A percentile compares a stretch with the other conserved stretches of the same genome.
Evolutionary conservation across 2,888 invertebrate genomes (phyloP).

Genomic region (Thumatha senex): DNA sequence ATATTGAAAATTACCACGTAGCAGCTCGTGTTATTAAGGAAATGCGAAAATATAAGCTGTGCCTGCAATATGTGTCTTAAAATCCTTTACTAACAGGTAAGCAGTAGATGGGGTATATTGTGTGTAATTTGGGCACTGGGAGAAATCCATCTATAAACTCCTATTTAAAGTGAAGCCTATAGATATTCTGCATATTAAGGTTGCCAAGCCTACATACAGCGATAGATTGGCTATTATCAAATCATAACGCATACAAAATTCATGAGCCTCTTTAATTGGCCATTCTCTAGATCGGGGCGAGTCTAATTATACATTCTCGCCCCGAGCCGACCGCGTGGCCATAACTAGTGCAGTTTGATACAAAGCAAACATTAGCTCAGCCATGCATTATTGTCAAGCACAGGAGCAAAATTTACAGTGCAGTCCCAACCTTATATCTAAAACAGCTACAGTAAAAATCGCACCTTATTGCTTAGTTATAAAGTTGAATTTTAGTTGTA

Average conservation of each 20-base stretch:
- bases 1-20: too few species aligned
- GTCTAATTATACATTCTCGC: conserved; percentile 79
- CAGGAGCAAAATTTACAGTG: conserved; percentile 47
- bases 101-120: too few species aligned
- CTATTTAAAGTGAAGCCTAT: too few species aligned
- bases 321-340: conserved; percentile 70
- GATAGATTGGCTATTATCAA: conserved; percentile 22
- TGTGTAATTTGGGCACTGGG: too few species aligned
- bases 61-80: too few species aligned
- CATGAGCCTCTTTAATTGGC: conserved; percentile 78
- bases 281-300: conserved; percentile 57
- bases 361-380: conserved; percentile 81
- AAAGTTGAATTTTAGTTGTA: conserved; percentile 18
- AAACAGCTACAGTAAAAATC: conserved; percentile 19
- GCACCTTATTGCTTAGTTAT: neutral
- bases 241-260: conserved; percentile 68
- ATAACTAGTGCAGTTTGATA: conserved; percentile 75
- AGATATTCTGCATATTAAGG: too few species aligned
- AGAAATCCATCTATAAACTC: too few species aligned
- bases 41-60: too few species aligned
- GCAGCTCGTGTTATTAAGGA: too few species aligned
- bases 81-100: too few species aligned
- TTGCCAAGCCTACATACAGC: too few species aligned
- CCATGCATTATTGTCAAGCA: conserved; percentile 84
- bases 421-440: conserved; percentile 33